Evolutionary conservation across 2,113 vertebrate genomes (phyloP), one percentile per base, ranked within the genome.

Genomic region (Hippocampus mohnikei): DNA sequence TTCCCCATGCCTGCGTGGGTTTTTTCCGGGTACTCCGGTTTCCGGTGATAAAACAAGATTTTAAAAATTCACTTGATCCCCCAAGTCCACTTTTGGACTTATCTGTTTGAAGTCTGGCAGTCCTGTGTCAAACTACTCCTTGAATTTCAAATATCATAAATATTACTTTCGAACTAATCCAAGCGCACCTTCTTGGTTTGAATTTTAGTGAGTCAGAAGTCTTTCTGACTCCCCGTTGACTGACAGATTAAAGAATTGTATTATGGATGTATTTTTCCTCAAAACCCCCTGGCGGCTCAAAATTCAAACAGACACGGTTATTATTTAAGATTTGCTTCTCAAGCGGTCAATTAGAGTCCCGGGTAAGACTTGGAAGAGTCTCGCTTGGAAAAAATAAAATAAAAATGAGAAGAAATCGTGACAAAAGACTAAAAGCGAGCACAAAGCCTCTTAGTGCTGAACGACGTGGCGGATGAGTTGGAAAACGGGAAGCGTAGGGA

Each of bases 361-460:
- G 40, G 41, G 5, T 48, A 73, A 64, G 60, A 58, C 58, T 63
- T 63, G 25, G 25, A 46, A 65, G 67, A 69, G 71, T 69, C 70
- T 66, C 67, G 27, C 55, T 46, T 52, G 33, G 18, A 33, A 44
- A 44, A 79, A 66, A 76, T 71, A 59, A 60, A 64, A 67, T 21
- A 64, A 67, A 48, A 70, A 66, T 59, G 9, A 53, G 1, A 21
- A 8, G 4, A 13, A 46, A 16, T 37, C 33, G 5, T 37, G 33
- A 23, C 3, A 59, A 41, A 40, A 66, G 67, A 77, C 53, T 64
- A 21, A 77, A 46, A 33, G 69, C 68, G 25, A 80, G 64, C 66
- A 78, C 70, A 76, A 81, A 86, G 70, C 74, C 46, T 82, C 67
- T 84, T 72, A 63, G 41, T 69, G 59, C 21, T 40, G 29, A 64